phyloP scores from a whole-genome alignment of 2,888 invertebrate species.

The Artemia sp. region DNA sequence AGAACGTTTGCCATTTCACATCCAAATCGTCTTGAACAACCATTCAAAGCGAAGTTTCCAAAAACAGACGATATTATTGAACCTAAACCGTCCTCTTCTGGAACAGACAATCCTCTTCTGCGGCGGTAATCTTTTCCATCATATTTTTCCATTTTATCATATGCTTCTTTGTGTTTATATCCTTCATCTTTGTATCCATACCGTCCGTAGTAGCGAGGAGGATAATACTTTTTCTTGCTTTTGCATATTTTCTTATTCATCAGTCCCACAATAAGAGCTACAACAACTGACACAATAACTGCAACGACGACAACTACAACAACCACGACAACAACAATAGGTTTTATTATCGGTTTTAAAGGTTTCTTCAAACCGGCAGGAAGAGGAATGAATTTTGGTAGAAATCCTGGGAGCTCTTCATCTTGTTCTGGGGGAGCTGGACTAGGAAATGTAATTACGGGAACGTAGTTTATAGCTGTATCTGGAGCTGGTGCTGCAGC shows the following conservation, averaged over 20 bases:
- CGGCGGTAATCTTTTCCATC: not conserved
- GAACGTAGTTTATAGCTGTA: not conserved
- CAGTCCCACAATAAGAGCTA: not conserved
- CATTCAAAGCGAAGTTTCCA: slow-evolving; percentile 16
- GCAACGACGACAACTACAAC: slow-evolving; percentile 20
- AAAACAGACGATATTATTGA: slow-evolving; percentile 17
- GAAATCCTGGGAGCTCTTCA: slow-evolving; percentile 9
- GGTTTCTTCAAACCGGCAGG: slow-evolving; percentile 11
- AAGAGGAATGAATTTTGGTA: not conserved
- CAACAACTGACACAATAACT: not conserved
- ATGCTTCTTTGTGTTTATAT: not conserved
- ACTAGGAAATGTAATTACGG: not conserved
- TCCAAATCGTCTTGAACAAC: slow-evolving; percentile 20
- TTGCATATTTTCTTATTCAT: slow-evolving; percentile 1
- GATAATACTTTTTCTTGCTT: not conserved
- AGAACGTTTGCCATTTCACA: slow-evolving; percentile 16
- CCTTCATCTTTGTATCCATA: not conserved
- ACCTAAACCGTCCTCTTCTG: slow-evolving; percentile 17
- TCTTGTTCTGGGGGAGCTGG: not conserved
- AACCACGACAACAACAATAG: slow-evolving; percentile 10
- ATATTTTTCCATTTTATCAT: not conserved
- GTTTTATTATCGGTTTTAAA: slow-evolving; percentile 16
- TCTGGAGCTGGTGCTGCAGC: not conserved
- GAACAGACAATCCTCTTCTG: slow-evolving; percentile 16
- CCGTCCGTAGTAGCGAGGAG: not conserved